Evolutionary conservation across 2,797 vertebrate species (phyloP), one percentile per base, ranked within the genome.

Genomic region (Anniella stebbinsi): DNA sequence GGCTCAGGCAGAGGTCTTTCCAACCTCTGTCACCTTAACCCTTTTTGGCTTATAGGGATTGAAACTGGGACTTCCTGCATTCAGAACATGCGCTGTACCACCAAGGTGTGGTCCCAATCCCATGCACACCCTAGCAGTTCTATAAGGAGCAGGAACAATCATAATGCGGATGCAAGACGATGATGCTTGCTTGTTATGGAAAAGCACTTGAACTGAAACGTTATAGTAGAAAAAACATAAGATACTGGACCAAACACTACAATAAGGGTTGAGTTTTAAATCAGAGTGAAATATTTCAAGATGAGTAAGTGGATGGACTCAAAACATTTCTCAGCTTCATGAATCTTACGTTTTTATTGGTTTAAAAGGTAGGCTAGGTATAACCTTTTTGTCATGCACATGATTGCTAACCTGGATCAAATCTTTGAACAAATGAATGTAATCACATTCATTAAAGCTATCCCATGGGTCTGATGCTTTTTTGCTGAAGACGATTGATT

Each of bases 401-500:
- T 51, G 78, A 69, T 87, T 89, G 90, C 80, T 90, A 92, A 93
- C 90, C 82, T 17, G 28, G 91, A 87, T 92, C 90, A 84, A 89
- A 88, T 91, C 81, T 91, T 94, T 57, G 73, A 93, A 33, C 92
- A 85, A 95, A 93, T 91, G 92, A 92, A 85, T 88, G 87, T 91
- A 93, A 87, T 88, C 30, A 89, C 94, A 94, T 94, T 91, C 88
- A 93, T 87, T 93, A 89, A 7, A 92, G 88, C 57, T 82, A 80
- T 92, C 92, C 63, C 89, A 0, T 90, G 70, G 93, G 87, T 90
- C 87, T 92, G 84, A 88, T 94, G 66, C 17, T 70, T 89, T 92
- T 92, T 91, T 93, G 90, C 94, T 94, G 95, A 93, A 82, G 69
- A 92, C 89, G 91, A 94, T 91, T 77, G 89, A 92, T 93, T 93